A percentile compares a stretch with the other conserved stretches of the same genome.
phyloP scores from a whole-genome alignment of 2,888 invertebrate species.

The Sarcophaga subvicina region DNA sequence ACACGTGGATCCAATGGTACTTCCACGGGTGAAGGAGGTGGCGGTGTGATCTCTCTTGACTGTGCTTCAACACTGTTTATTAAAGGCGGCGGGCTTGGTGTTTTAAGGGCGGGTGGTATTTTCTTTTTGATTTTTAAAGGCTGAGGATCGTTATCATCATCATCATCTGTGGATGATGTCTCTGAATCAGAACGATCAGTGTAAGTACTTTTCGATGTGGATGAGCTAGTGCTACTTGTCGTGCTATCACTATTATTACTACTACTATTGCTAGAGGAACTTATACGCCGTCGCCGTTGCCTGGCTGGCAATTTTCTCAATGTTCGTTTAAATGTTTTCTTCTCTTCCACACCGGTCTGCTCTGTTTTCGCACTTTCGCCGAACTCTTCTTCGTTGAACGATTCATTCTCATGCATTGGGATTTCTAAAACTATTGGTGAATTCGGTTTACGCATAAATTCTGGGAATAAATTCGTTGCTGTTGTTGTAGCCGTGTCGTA shows the following conservation, averaged over 20 bases:
- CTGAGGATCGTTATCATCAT: not conserved
- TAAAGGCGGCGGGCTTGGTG: not conserved
- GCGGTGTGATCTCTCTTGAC: constrained; percentile 35
- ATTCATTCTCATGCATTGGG: constrained; percentile 51
- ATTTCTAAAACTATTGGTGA: constrained; percentile 9
- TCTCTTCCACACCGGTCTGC: constrained; percentile 61
- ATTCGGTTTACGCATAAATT: constrained; percentile 45
- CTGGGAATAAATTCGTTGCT: constrained; percentile 31
- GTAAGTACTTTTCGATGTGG: constrained; percentile 43
- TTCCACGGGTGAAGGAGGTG: constrained; percentile 73
- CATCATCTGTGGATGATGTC: constrained; percentile 20
- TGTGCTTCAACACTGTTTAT: not conserved
- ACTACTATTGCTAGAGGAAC: constrained; percentile 57
- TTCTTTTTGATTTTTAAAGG: constrained; percentile 11
- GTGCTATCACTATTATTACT: constrained; percentile 51
- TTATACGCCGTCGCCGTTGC: constrained; percentile 60
- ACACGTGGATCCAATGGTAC: constrained; percentile 84
- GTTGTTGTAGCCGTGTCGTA: constrained; percentile 34
- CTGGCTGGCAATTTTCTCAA: constrained; percentile 5
- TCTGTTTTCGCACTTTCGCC: constrained; percentile 32
- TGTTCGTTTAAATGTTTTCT: constrained; percentile 7
- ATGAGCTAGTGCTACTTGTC: constrained; percentile 39
- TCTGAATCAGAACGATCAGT: constrained; percentile 35
- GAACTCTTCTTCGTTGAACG: constrained; percentile 16
- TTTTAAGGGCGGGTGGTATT: constrained; percentile 11